Conservation (phyloP, 2,113 vertebrate genomes). For the Gorsachius goisagi region DNA sequence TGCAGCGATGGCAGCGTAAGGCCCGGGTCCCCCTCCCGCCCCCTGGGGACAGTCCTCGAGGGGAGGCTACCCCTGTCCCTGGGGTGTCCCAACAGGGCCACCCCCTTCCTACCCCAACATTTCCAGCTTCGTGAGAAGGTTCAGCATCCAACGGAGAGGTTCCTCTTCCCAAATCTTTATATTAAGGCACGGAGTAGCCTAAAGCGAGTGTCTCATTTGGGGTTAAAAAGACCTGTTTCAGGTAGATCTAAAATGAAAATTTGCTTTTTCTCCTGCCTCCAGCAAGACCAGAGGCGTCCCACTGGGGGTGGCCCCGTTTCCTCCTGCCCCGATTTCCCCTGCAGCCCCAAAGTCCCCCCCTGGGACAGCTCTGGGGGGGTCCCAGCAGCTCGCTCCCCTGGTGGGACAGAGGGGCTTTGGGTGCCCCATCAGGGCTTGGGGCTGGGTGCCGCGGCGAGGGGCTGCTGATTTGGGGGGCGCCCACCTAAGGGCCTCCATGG, state of each 20-base stretch:
- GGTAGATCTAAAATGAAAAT: background rate
- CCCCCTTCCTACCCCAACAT: background rate
- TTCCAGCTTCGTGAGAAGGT: background rate
- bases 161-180: background rate
- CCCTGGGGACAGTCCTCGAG: fast-evolving
- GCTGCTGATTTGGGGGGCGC: fast-evolving
- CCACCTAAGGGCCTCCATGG: background rate
- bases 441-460: background rate
- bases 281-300: background rate
- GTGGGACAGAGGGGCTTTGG: background rate
- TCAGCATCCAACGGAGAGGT: fast-evolving
- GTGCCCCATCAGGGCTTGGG: background rate
- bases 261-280: background rate
- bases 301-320: background rate
- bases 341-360: background rate
- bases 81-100: background rate
- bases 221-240: background rate
- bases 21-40: background rate
- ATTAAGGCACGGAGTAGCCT: background rate
- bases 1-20: conserved; percentile 99
- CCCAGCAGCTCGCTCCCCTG: fast-evolving
- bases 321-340: background rate
- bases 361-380: background rate
- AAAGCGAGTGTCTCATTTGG: background rate
- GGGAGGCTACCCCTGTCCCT: no score